Evolutionary conservation across 2,797 vertebrate species (phyloP).

Genomic region (Sebastes alutus): DNA sequence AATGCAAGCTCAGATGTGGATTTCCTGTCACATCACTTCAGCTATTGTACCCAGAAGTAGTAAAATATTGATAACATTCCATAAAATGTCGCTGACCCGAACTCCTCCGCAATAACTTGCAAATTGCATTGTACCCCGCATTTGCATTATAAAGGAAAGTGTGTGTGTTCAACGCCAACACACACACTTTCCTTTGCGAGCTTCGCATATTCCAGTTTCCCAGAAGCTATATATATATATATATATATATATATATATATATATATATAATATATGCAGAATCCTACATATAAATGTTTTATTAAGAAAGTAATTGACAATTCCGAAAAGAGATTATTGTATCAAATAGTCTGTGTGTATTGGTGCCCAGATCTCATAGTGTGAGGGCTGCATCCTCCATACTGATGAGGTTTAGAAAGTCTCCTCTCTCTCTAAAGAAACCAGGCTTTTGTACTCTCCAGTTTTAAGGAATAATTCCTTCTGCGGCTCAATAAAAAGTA

Average conservation of each 20-base stretch:
- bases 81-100: conserved; percentile 25
- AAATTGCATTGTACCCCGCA: conserved; percentile 29
- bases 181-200: not conserved
- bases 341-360: conserved; percentile 39
- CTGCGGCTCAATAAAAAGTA: not conserved
- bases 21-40: conserved; percentile 6
- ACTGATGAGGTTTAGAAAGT: conserved; percentile 31
- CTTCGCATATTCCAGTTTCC: conserved; percentile 19
- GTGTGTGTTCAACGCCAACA: not conserved
- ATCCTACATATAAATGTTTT: conserved; percentile 56
- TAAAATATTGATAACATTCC: conserved; percentile 52
- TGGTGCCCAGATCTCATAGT: conserved; percentile 18
- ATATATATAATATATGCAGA: conserved; percentile 10
- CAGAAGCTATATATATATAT: conserved; percentile 1
- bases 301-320: conserved; percentile 61
- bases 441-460: conserved; percentile 12
- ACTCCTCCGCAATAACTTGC: conserved; percentile 19
- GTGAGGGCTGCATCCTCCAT: conserved; percentile 20
- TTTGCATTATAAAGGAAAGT: conserved; percentile 35
- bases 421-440: not conserved
- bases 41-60: not conserved
- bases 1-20: not conserved
- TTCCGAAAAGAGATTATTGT: conserved; percentile 61
- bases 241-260: too few relatives aligned
- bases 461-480: conserved; percentile 3